These are phyloP conservation scores for Melanerpes aurifrons DNA, from an alignment of 2,113 vertebrate species.

Conservation along the genomic window DNA sequence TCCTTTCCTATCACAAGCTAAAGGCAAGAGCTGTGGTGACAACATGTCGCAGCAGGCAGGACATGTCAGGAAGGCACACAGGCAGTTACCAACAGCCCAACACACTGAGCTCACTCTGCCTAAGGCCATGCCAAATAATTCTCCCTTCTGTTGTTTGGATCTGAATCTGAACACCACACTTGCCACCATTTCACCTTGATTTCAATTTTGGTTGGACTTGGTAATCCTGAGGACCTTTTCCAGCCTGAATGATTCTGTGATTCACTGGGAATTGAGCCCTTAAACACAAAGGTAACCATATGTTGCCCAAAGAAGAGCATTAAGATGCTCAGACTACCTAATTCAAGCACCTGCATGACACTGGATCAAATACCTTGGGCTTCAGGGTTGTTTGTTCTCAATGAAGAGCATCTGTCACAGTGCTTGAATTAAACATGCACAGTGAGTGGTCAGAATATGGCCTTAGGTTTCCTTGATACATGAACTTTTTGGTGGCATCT, in stretches of 20 bases:
- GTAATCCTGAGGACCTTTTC: too few species aligned
- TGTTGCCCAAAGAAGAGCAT: not conserved
- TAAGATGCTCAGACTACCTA: not conserved
- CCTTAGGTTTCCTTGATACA: not conserved
- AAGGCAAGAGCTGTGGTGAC: not conserved
- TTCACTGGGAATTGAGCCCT: not conserved
- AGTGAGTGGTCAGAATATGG: not conserved
- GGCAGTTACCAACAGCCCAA: not conserved
- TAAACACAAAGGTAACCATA: not conserved
- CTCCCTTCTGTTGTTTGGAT: not conserved
- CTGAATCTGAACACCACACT: not conserved
- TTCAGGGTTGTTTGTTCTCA: not conserved
- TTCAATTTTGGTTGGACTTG: not conserved
- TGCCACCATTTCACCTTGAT: not conserved
- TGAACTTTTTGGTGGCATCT: not conserved
- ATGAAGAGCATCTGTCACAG: not conserved
- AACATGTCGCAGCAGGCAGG: not conserved
- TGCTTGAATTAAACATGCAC: not conserved
- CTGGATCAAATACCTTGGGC: not conserved
- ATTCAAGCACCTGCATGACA: not conserved
- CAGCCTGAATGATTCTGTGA: too few species aligned
- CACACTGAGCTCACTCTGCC: not conserved
- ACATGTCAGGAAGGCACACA: not conserved
- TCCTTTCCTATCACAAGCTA: not conserved
- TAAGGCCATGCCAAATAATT: not conserved